phyloP scores from a whole-genome alignment of 2,888 invertebrate species.

The Flexamia atlantica region DNA sequence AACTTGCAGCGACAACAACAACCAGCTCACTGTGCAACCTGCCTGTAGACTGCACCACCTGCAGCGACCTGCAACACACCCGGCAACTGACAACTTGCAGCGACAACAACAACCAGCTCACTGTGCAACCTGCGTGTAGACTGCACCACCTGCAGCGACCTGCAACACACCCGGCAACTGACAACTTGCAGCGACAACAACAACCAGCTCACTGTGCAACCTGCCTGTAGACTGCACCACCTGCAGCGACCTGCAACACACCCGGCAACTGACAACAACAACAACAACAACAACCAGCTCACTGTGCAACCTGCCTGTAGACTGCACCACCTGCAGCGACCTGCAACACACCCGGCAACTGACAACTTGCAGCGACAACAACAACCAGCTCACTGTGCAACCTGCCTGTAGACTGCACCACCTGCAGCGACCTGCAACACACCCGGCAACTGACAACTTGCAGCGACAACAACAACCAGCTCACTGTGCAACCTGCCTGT shows the following conservation, averaged over 20 bases:
- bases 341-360: constrained; percentile 83
- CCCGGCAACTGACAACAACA: constrained; percentile 85
- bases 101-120: constrained; percentile 76
- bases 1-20: constrained; percentile 86
- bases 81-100: constrained; percentile 87
- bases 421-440: constrained; percentile 84
- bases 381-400: too few relatives aligned
- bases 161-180: constrained; percentile 83
- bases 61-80: constrained; percentile 78
- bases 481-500: too few relatives aligned
- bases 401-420: constrained; percentile 80
- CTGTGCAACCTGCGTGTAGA: constrained; percentile 83
- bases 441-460: constrained; percentile 88
- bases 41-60: too few relatives aligned
- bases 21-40: too few relatives aligned
- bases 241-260: constrained; percentile 84
- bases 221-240: constrained; percentile 81
- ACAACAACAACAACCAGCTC: constrained; percentile 84
- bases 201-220: too few relatives aligned
- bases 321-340: constrained; percentile 80
- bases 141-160: constrained; percentile 80
- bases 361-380: constrained; percentile 88
- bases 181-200: constrained; percentile 89
- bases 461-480: constrained; percentile 83
- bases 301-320: too few relatives aligned